Percentiles rank a stretch among this genome's conserved stretches.
Evolutionary conservation across 2,888 invertebrate species (phyloP).

Genomic region (Caenorhabditis sulstoni): DNA sequence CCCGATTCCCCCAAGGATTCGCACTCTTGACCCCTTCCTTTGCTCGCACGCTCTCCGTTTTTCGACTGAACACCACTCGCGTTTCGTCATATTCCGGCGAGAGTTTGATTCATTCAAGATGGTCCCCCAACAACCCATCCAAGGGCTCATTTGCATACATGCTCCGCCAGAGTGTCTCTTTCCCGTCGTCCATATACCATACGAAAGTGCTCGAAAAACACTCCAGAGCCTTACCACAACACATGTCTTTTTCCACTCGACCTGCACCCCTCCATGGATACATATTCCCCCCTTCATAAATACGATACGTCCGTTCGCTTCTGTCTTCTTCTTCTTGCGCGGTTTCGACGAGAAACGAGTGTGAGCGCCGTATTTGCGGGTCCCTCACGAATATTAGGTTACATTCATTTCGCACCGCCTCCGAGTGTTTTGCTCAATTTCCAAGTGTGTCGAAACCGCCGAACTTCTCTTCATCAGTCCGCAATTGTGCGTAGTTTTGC

Average conservation of each 20-base stretch:
- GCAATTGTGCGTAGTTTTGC: not conserved
- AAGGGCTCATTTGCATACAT: slow-evolving; percentile 37
- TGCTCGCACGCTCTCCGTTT: slow-evolving; percentile 14
- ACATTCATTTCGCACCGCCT: slow-evolving; percentile 55
- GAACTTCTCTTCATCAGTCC: slow-evolving; percentile 11
- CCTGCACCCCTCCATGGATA: slow-evolving; percentile 15
- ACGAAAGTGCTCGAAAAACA: slow-evolving; percentile 48
- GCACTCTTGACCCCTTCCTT: not conserved
- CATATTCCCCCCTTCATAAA: slow-evolving; percentile 20
- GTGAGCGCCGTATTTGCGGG: slow-evolving; percentile 56
- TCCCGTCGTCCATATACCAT: slow-evolving; percentile 34
- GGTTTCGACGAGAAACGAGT: slow-evolving; percentile 34
- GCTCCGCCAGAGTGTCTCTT: slow-evolving; percentile 13
- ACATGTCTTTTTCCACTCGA: slow-evolving; percentile 54
- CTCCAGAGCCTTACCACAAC: slow-evolving; percentile 35
- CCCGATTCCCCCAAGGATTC: slow-evolving; percentile 37
- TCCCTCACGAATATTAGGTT: slow-evolving; percentile 59
- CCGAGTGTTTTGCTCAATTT: slow-evolving; percentile 52
- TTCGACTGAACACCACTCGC: slow-evolving; percentile 33
- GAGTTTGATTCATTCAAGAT: slow-evolving; percentile 50
- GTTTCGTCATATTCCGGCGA: slow-evolving; percentile 75
- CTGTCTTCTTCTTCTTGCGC: slow-evolving; percentile 20
- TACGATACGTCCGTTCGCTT: slow-evolving; percentile 46
- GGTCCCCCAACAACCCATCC: slow-evolving; percentile 6
- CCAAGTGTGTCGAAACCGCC: slow-evolving; percentile 29